Evolutionary conservation across 1,140 invertebrate genomes (phyloP).

Genomic region (Hylaeus volcanicus): DNA sequence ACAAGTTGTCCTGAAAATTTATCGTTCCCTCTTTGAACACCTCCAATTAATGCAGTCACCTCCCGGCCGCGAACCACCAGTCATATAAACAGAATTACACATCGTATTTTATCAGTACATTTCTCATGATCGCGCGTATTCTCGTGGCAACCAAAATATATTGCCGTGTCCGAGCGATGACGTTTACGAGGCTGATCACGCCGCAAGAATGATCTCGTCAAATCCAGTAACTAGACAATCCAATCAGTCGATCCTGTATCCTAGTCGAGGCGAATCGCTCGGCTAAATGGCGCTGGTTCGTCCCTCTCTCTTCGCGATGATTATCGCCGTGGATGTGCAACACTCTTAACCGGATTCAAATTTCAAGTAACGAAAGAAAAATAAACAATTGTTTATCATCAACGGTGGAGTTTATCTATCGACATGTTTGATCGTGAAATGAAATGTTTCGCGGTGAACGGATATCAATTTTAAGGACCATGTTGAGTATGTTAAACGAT

Average conservation of each 20-base stretch:
- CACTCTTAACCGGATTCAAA: too few relatives aligned
- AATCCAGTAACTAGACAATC: slow-evolving; percentile 21
- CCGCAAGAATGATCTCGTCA: slow-evolving; percentile 24
- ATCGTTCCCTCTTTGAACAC: neutral
- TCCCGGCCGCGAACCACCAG: neutral
- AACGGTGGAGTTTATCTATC: too few relatives aligned
- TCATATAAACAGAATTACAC: slow-evolving; percentile 12
- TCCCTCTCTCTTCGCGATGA: neutral
- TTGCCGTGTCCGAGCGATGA: slow-evolving; percentile 1
- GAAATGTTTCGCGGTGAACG: too few relatives aligned
- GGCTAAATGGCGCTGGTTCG: neutral
- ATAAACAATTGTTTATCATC: too few relatives aligned
- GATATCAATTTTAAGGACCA: too few relatives aligned
- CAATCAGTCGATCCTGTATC: slow-evolving; percentile 7
- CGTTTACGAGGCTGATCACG: slow-evolving; percentile 22
- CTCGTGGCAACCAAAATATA: slow-evolving; percentile 3
- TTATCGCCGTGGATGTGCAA: slow-evolving; percentile 28
- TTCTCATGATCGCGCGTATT: slow-evolving; percentile 6
- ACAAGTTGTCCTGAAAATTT: neutral
- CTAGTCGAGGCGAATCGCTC: neutral
- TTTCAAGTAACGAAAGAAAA: too few relatives aligned
- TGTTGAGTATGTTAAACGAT: too few relatives aligned
- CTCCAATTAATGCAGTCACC: neutral
- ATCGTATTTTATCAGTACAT: slow-evolving; percentile 12
- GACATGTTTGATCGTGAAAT: too few relatives aligned